Percentiles rank a stretch among this genome's conserved stretches.
phyloP scores from a whole-genome alignment of 2,113 vertebrate species.

The Gymnogyps californianus region DNA sequence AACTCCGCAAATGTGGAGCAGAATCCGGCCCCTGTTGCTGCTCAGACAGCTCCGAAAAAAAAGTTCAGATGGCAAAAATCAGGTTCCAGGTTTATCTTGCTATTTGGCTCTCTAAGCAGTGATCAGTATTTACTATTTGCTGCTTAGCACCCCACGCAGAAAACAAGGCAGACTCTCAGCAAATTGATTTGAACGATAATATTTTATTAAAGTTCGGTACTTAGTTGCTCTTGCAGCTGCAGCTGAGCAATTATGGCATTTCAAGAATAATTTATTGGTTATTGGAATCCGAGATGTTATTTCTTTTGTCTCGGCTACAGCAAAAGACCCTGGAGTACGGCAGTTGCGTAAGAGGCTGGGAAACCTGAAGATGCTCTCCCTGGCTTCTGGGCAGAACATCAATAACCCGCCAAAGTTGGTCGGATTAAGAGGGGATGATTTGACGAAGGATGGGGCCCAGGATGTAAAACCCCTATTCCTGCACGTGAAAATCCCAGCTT shows the following conservation, averaged over 20 bases:
- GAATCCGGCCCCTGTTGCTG: background rate
- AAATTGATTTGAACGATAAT: background rate
- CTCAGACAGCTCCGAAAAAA: background rate
- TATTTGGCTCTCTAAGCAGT: background rate
- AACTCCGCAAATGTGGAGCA: background rate
- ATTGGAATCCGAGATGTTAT: background rate
- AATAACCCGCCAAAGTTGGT: background rate
- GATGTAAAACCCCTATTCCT: background rate
- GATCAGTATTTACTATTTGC: background rate
- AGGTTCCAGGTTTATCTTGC: background rate
- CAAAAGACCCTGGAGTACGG: background rate
- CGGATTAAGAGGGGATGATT: background rate
- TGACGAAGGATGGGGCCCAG: background rate
- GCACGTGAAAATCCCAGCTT: background rate
- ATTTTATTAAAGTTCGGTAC: slow-evolving; percentile 52
- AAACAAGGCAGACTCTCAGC: background rate
- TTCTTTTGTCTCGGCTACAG: background rate
- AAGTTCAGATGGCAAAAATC: background rate
- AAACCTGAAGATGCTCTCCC: background rate
- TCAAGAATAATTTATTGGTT: slow-evolving; percentile 34
- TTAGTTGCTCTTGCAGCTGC: slow-evolving; percentile 12
- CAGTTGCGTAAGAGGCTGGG: background rate
- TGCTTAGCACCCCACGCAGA: background rate
- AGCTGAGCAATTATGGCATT: slow-evolving; percentile 16
- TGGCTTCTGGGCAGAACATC: background rate